A percentile compares a stretch with the other conserved stretches of the same genome.
These are phyloP conservation scores for Anodontia alba DNA, from an alignment of 2,888 invertebrate genomes.

Conservation along the genomic window DNA sequence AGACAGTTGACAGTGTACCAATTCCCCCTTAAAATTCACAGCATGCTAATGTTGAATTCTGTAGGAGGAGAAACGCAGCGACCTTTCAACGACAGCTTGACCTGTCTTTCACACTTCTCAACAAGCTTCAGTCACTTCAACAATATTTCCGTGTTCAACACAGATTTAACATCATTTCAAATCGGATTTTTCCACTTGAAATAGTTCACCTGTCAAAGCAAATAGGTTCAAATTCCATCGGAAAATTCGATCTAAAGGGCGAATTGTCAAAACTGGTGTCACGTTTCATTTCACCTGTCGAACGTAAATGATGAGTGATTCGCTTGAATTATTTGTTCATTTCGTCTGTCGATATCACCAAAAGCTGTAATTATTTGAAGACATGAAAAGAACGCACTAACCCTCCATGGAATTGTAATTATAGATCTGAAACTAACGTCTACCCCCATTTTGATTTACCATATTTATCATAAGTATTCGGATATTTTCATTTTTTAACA, in stretches of 20 bases:
- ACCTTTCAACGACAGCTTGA: not conserved
- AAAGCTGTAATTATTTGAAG: too few relatives aligned
- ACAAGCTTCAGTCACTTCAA: not conserved
- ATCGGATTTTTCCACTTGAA: not conserved
- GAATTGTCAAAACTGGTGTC: not conserved
- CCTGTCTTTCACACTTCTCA: not conserved
- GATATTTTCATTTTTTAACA: too few relatives aligned
- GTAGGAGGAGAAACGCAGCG: not conserved
- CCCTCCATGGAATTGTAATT: too few relatives aligned
- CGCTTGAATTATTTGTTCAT: not conserved
- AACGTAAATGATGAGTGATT: not conserved
- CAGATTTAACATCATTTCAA: conserved; percentile 1
- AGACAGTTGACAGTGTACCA: too few relatives aligned
- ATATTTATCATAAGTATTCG: too few relatives aligned
- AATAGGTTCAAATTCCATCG: not conserved
- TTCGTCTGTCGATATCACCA: not conserved
- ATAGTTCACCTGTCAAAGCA: not conserved
- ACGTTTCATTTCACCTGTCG: not conserved
- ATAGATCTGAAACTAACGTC: too few relatives aligned
- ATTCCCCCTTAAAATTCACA: too few relatives aligned
- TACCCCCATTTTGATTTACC: too few relatives aligned
- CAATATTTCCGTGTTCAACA: not conserved
- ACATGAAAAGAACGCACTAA: too few relatives aligned
- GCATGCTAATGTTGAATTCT: too few relatives aligned
- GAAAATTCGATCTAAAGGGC: not conserved